Base-by-base conservation (phyloP, 2,888 invertebrate species). In the Acleris laterana region DNA sequence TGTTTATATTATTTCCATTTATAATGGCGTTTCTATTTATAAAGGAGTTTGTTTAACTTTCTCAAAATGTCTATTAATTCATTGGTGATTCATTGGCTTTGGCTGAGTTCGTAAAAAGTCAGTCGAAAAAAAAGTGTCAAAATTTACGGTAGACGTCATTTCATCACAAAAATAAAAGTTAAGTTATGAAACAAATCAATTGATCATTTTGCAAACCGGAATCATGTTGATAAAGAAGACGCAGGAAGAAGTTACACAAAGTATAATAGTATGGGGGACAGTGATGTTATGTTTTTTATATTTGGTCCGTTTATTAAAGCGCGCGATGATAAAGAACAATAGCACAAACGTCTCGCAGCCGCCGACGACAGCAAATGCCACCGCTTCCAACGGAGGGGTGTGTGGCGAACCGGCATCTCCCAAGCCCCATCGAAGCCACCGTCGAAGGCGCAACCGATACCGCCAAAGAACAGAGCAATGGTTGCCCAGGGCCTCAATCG, bases 151-250 rank as follows among this genome's bases (percentile, higher is more conserved):
- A 32, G 32, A 9, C 32, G 9, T 9, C 32, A 25, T 32, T 32
- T 9, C 9, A 32, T 9, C 9, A 32, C 32, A 32, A 32, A 38
- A 38, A 38, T 13, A 13, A 11, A 3, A 13, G 38, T 25, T 25
- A 13, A 9, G 13, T 13, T 13, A 38, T 38, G 38, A 11, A 38
- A 38, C 13, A 9, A 13, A 38, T 38, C 13, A 4, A 13, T 13
- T 38, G 13, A 38, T 38, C 11, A 38, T 4, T 38, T 38, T 38
- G 13, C 13, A 38, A 38, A 13, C 38, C 9, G 68, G 69, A 59
- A 59, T 16, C 13, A 87, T 87, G 88, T 75, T 88, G 68, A 72
- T 79, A 1, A 74, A 79, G 69, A 85, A 81, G 62, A 74, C 78
- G 0, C 78, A 83, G 1, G 84, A 83, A 1, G 52, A 55, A 0